Evolutionary conservation across 23 tunicate genomes (phyloP).

Genomic region (Phallusia fumigata): DNA sequence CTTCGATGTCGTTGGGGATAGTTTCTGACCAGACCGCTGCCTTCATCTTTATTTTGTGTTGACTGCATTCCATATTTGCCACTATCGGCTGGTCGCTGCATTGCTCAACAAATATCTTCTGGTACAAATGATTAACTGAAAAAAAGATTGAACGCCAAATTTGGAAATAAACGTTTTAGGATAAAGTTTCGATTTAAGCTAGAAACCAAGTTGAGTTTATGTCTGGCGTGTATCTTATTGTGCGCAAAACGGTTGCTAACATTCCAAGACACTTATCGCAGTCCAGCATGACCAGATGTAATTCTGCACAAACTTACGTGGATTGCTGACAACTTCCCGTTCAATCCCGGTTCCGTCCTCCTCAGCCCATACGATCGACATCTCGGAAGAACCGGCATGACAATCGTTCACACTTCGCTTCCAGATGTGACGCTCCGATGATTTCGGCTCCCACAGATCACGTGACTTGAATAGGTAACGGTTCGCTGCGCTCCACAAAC

Average conservation of each 20-base stretch:
- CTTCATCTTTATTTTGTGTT: conserved; percentile 42
- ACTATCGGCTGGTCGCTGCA: background rate
- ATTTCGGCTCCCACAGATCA: conserved; percentile 6
- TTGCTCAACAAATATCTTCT: conserved; percentile 40
- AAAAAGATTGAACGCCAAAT: too few species aligned
- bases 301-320: conserved; percentile 15
- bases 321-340: conserved; percentile 48
- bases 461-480: conserved; percentile 9
- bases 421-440: background rate
- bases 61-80: conserved; percentile 13
- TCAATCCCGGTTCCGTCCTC: conserved; percentile 28
- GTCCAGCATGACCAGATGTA: too few species aligned
- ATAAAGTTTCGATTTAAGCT: too few species aligned
- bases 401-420: conserved; percentile 28
- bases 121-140: conserved; percentile 64
- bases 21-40: conserved; percentile 68
- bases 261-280: too few species aligned
- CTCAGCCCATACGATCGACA: conserved; percentile 32
- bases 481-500: background rate
- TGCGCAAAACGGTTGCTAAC: too few species aligned
- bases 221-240: too few species aligned
- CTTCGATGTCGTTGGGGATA: conserved; percentile 25
- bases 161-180: too few species aligned
- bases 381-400: conserved; percentile 18
- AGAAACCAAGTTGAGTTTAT: too few species aligned